A percentile compares a stretch with the other conserved stretches of the same genome.
phyloP scores from a whole-genome alignment of 1,140 invertebrate genomes.

The Dendrolimus kikuchii region DNA sequence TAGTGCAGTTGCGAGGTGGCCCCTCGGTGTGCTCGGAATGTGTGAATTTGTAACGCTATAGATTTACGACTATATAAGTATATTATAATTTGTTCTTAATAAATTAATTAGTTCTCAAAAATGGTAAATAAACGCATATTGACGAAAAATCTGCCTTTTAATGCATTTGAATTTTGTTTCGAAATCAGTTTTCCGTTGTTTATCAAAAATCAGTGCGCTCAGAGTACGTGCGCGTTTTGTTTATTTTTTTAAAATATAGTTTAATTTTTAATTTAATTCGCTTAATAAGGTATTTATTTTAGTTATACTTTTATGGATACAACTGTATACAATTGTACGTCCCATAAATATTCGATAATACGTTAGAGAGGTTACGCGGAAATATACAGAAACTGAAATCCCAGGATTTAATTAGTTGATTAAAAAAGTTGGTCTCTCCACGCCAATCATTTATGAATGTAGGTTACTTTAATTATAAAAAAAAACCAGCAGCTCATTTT shows the following conservation, averaged over 20 bases:
- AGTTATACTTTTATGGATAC: conserved; percentile 69
- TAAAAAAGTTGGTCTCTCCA: too few species aligned
- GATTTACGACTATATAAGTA: conserved; percentile 12
- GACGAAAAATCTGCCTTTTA: conserved; percentile 56
- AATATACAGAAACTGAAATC: too few species aligned
- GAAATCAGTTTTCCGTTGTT: conserved; percentile 29
- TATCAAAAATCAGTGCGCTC: conserved; percentile 13
- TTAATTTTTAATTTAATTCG: conserved; percentile 60
- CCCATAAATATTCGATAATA: conserved; percentile 19
- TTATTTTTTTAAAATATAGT: conserved; percentile 42
- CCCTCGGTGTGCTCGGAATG: conserved; percentile 26
- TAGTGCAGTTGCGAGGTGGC: background rate
- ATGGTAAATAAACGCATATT: conserved; percentile 40
- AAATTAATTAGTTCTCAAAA: conserved; percentile 31
- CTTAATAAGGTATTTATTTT: conserved; percentile 71
- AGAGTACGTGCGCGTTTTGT: conserved; percentile 57
- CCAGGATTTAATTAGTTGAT: too few species aligned
- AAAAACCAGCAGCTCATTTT: conserved; percentile 56
- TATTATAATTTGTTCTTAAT: conserved; percentile 13
- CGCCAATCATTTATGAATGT: conserved; percentile 35
- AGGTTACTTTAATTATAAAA: conserved; percentile 46
- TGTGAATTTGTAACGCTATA: conserved; percentile 35
- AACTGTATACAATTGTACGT: conserved; percentile 63
- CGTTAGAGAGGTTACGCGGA: conserved; percentile 12
- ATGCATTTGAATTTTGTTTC: conserved; percentile 54